phyloP scores from a whole-genome alignment of 2,888 invertebrate species.

The Tipula lateralis region DNA sequence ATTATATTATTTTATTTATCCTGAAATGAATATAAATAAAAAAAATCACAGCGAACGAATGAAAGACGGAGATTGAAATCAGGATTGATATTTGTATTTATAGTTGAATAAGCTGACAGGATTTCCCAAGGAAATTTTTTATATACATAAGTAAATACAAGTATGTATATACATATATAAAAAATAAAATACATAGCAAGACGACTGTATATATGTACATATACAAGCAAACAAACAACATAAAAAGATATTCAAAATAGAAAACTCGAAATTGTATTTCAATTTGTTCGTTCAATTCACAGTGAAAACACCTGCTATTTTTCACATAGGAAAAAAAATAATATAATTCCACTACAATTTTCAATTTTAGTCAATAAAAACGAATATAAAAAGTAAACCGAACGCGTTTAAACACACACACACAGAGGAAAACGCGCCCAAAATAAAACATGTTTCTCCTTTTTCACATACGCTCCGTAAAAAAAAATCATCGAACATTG shows the following conservation, averaged over 20 bases:
- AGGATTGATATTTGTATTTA: constrained; percentile 19
- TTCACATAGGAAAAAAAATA: background rate
- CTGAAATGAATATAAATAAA: constrained; percentile 24
- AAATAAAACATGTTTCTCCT: background rate
- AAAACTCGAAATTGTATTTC: background rate
- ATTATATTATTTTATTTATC: background rate
- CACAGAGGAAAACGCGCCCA: background rate
- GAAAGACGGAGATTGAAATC: background rate
- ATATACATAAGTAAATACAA: background rate
- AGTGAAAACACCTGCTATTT: constrained; percentile 21
- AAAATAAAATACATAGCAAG: background rate
- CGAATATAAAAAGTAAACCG: background rate
- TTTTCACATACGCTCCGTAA: background rate
- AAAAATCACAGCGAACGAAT: background rate
- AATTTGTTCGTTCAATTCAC: constrained; percentile 19
- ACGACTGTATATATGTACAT: background rate
- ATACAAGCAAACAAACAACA: background rate
- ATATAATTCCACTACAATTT: background rate
- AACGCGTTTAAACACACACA: background rate
- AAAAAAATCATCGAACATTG: background rate
- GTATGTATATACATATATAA: background rate
- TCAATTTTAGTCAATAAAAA: background rate
- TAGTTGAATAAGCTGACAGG: background rate
- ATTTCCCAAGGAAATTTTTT: background rate
- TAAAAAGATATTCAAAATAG: background rate